A percentile compares a stretch with the other conserved stretches of the same genome.
Evolutionary conservation across 2,113 vertebrate species (phyloP).

Genomic region (Scomber scombrus): DNA sequence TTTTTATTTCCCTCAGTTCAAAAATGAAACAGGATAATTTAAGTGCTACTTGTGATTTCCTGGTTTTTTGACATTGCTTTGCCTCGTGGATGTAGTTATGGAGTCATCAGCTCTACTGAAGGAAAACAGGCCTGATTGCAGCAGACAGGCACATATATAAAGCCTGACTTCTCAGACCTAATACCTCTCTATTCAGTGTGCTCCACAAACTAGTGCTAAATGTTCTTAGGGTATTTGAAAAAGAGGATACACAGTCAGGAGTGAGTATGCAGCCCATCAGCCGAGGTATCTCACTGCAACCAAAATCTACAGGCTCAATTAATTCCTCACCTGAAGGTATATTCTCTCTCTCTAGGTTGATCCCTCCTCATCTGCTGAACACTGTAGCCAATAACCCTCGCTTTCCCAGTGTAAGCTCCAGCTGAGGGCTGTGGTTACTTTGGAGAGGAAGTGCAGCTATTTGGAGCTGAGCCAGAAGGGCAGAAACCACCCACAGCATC

Average conservation of each 20-base stretch:
- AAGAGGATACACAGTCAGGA: constrained; percentile 18
- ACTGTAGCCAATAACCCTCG: constrained; percentile 52
- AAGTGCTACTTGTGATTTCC: constrained; percentile 79
- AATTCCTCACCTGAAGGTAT: constrained; percentile 64
- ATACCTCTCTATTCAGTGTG: constrained; percentile 41
- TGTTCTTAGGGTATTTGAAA: constrained; percentile 50
- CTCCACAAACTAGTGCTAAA: constrained; percentile 39
- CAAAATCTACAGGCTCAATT: constrained; percentile 69
- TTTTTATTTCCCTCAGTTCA: constrained; percentile 68
- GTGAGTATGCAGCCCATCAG: constrained; percentile 31
- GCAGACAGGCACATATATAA: constrained; percentile 41
- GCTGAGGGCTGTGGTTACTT: constrained; percentile 44
- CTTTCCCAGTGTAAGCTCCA: constrained; percentile 30
- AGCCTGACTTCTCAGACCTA: constrained; percentile 58
- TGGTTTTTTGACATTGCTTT: constrained; percentile 60
- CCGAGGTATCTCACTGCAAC: constrained; percentile 12
- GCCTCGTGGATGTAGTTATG: constrained; percentile 50
- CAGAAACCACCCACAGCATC: constrained; percentile 41
- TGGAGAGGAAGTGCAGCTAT: constrained; percentile 41
- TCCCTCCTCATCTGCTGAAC: constrained; percentile 48
- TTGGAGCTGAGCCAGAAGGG: constrained; percentile 51
- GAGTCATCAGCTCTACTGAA: constrained; percentile 58
- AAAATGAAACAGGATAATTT: constrained; percentile 76
- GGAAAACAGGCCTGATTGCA: constrained; percentile 53
- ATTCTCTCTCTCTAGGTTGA: constrained; percentile 24